Evolutionary conservation across 2,797 vertebrate genomes (phyloP).

Genomic region (Pachyuromys duprasi): DNA sequence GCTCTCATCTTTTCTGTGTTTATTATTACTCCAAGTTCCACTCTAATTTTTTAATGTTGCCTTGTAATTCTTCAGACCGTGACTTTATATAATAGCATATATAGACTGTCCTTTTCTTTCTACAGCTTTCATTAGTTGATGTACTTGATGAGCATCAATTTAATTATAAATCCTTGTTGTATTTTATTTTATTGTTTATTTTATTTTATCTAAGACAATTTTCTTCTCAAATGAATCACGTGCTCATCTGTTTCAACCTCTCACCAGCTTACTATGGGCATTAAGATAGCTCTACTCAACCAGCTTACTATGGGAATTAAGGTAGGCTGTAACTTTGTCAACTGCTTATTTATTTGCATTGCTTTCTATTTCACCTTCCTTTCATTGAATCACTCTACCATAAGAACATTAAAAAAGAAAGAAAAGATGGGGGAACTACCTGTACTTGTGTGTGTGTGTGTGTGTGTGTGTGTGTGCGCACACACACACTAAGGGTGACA

Average conservation of each 20-base stretch:
- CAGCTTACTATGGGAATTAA: not conserved
- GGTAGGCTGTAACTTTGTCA: not conserved
- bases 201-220: conserved; percentile 1
- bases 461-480: not conserved
- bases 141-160: not conserved
- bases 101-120: fast-evolving
- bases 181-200: too few species aligned
- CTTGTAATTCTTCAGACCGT: not conserved
- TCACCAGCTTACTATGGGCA: not conserved
- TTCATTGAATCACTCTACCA: not conserved
- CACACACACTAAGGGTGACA: not conserved
- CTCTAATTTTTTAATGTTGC: not conserved
- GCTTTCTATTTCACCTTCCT: not conserved
- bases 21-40: not conserved
- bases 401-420: too few species aligned
- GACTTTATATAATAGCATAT: not conserved
- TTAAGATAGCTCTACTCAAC: not conserved
- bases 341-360: not conserved
- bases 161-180: not conserved
- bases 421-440: too few species aligned
- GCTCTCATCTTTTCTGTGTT: not conserved
- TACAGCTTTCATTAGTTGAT: not conserved
- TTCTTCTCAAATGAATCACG: conserved; percentile 7
- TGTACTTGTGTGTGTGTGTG: not conserved
- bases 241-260: not conserved